These are phyloP conservation scores for Andinoacara biseriatus DNA, from an alignment of 2,113 vertebrate species.

Conservation along the genomic window DNA sequence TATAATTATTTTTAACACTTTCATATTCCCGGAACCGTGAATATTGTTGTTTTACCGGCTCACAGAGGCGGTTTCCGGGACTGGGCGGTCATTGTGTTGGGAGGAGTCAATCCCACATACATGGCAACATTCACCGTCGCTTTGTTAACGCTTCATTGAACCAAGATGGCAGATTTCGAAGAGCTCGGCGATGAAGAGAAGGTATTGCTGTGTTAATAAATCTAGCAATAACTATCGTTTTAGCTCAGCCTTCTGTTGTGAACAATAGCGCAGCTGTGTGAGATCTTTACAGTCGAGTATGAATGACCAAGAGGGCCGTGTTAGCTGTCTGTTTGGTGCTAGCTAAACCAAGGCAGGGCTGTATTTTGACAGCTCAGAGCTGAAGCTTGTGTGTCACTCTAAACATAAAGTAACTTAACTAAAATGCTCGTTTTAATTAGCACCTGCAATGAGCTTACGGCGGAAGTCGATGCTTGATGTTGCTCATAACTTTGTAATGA, in stretches of 20 bases:
- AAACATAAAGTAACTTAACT: not conserved
- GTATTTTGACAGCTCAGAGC: slow-evolving; percentile 40
- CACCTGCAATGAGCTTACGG: not conserved
- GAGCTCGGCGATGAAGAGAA: slow-evolving; percentile 91
- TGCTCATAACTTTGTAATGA: not conserved
- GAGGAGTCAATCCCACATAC: slow-evolving; percentile 34
- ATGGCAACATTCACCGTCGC: slow-evolving; percentile 53
- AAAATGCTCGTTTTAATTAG: not conserved
- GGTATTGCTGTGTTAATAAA: slow-evolving; percentile 79
- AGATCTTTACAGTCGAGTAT: not conserved
- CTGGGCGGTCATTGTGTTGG: not conserved
- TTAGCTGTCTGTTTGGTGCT: slow-evolving; percentile 8
- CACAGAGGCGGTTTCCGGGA: not conserved
- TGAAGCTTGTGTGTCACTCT: not conserved
- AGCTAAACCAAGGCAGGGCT: slow-evolving; percentile 8
- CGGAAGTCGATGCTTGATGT: not conserved
- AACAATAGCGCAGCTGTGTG: too few species aligned
- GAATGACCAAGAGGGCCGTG: not conserved
- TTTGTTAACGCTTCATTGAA: slow-evolving; percentile 69
- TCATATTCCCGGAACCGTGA: not conserved
- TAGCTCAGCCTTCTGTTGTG: fast-evolving
- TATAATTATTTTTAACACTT: not conserved
- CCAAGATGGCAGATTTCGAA: slow-evolving; percentile 92
- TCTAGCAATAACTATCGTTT: not conserved
- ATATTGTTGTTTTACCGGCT: not conserved